These are phyloP conservation scores for Triplophysa siluroides DNA, from an alignment of 2,113 vertebrate species.

Conservation along the genomic window DNA sequence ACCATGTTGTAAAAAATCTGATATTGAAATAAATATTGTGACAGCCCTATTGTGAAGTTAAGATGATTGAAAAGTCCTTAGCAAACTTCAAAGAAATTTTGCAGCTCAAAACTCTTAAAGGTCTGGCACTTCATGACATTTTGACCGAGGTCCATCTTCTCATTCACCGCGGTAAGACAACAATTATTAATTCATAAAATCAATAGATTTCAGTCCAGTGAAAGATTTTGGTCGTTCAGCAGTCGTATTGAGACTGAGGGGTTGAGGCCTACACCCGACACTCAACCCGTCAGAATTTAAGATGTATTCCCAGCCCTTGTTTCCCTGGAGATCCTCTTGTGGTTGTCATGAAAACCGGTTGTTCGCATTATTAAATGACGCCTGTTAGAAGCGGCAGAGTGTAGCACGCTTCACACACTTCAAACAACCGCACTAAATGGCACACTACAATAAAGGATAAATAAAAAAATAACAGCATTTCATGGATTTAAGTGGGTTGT, in stretches of 20 bases:
- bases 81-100: constrained; percentile 77
- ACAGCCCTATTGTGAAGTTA: too few species aligned
- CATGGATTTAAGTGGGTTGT: not conserved
- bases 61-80: constrained; percentile 20
- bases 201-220: too few species aligned
- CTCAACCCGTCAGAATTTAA: constrained; percentile 50
- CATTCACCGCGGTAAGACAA: constrained; percentile 85
- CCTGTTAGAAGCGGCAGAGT: constrained; percentile 36
- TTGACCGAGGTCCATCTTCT: constrained; percentile 92
- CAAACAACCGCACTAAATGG: not conserved
- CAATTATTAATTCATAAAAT: too few species aligned
- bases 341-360: constrained; percentile 61
- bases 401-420: constrained; percentile 35
- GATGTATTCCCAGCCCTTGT: constrained; percentile 58
- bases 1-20: too few species aligned
- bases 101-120: constrained; percentile 91
- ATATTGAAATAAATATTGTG: too few species aligned
- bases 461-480: not conserved
- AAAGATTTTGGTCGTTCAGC: too few species aligned
- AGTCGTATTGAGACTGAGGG: too few species aligned
- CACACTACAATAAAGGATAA: not conserved
- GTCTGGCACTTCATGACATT: constrained; percentile 92
- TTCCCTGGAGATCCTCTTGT: constrained; percentile 60
- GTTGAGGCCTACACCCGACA: constrained; percentile 37
- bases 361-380: constrained; percentile 55